Conservation (phyloP, 2,797 vertebrate species). For the Anniella stebbinsi region DNA sequence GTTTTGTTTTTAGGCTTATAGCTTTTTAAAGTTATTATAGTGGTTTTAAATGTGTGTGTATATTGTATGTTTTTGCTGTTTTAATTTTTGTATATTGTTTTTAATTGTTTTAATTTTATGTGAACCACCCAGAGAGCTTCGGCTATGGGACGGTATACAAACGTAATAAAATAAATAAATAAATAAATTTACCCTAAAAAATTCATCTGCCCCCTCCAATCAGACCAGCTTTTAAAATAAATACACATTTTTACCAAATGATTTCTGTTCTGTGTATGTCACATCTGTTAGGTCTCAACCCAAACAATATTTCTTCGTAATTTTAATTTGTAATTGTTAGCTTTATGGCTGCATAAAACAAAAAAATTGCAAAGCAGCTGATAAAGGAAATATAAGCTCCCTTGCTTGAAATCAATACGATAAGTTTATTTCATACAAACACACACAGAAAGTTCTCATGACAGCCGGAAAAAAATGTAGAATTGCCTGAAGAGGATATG, state of each 20-base stretch:
- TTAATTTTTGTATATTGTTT: too few relatives aligned
- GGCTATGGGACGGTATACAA: too few relatives aligned
- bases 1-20: too few relatives aligned
- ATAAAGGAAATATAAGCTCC: slow-evolving; percentile 53
- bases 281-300: slow-evolving; percentile 19
- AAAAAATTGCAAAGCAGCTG: slow-evolving; percentile 30
- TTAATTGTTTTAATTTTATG: too few relatives aligned
- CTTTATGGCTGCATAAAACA: slow-evolving; percentile 39
- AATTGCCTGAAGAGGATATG: slow-evolving; percentile 77
- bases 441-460: slow-evolving; percentile 73
- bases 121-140: too few relatives aligned
- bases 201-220: slow-evolving; percentile 4
- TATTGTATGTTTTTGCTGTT: too few relatives aligned
- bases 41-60: too few relatives aligned
- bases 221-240: slow-evolving; percentile 35
- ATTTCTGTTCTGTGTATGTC: slow-evolving; percentile 3
- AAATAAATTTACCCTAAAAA: too few relatives aligned
- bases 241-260: slow-evolving; percentile 21
- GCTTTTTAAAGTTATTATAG: too few relatives aligned
- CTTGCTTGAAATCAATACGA: slow-evolving; percentile 72
- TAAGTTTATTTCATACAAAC: slow-evolving; percentile 79
- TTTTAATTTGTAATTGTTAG: slow-evolving; percentile 54
- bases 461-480: slow-evolving; percentile 76
- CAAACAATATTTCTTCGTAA: slow-evolving; percentile 38
- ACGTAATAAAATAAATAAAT: too few relatives aligned